Conservation (phyloP, 2,888 invertebrate species). For the Mayetiola destructor region DNA sequence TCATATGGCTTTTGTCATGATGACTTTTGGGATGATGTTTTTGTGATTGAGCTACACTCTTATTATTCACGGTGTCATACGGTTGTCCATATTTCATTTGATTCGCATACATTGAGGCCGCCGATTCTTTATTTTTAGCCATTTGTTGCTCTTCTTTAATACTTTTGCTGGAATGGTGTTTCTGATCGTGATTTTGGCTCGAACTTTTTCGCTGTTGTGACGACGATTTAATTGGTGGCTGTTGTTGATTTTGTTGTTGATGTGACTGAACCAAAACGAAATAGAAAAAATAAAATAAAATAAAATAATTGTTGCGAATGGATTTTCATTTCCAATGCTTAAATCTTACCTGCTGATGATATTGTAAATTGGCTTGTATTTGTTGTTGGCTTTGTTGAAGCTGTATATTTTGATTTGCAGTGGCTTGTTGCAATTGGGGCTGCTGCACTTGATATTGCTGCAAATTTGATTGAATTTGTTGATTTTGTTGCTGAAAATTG, state of each 20-base stretch:
- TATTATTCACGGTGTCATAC: neutral
- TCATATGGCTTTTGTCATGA: slow-evolving; percentile 16
- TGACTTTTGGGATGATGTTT: slow-evolving; percentile 19
- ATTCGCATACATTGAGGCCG: slow-evolving; percentile 4
- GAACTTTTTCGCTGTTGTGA: slow-evolving; percentile 7
- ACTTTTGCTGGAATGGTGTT: slow-evolving; percentile 7
- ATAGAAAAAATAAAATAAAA: neutral
- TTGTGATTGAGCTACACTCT: slow-evolving; percentile 16
- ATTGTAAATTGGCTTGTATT: slow-evolving; percentile 28
- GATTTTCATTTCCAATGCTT: neutral
- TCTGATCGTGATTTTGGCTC: neutral
- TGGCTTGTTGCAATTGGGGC: slow-evolving; percentile 26
- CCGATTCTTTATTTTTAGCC: neutral
- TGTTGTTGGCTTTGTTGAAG: slow-evolving; percentile 30
- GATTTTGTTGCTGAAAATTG: slow-evolving; percentile 19
- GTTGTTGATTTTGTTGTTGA: slow-evolving; percentile 14
- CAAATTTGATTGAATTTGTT: slow-evolving; percentile 21
- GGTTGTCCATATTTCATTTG: neutral
- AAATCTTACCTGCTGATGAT: slow-evolving; percentile 11
- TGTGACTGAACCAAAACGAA: neutral
- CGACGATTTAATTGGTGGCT: neutral
- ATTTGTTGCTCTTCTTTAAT: slow-evolving; percentile 3
- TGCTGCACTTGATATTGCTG: slow-evolving; percentile 28
- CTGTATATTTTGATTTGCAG: slow-evolving; percentile 25
- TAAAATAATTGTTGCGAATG: neutral